These are phyloP conservation scores for Podarcis siculus DNA, from an alignment of 2,797 vertebrate species.

Conservation along the genomic window DNA sequence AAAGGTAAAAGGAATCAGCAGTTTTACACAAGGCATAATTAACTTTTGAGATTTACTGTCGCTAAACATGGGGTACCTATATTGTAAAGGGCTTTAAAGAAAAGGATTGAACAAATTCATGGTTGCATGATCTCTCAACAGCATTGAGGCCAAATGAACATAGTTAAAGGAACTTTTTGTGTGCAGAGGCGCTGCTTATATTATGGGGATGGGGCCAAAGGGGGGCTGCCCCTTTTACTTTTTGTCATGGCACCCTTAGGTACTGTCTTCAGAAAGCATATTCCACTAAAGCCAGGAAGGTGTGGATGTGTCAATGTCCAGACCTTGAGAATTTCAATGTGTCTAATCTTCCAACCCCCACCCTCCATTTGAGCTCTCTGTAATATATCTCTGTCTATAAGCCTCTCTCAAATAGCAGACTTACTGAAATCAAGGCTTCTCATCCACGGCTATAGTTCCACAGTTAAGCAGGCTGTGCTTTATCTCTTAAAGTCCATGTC, in stretches of 20 bases:
- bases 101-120: background rate
- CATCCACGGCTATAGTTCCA: background rate
- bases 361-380: background rate
- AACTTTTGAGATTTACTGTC: background rate
- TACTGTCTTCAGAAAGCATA: background rate
- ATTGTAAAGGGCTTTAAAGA: background rate
- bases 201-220: background rate
- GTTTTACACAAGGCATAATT: background rate
- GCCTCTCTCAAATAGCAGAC: background rate
- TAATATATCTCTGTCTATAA: background rate
- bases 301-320: background rate
- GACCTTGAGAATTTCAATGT: background rate
- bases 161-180: too few relatives aligned
- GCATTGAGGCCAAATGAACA: too few relatives aligned
- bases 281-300: too few relatives aligned
- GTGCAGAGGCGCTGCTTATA: background rate
- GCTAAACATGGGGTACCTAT: background rate
- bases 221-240: too few relatives aligned
- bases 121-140: too few relatives aligned
- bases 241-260: background rate
- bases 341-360: too few relatives aligned
- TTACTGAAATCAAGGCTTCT: background rate
- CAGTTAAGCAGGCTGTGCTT: background rate
- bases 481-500: background rate
- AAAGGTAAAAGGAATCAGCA: background rate